Percentiles rank a stretch among this genome's conserved stretches.
Evolutionary conservation across 2,888 invertebrate genomes (phyloP).

Genomic region (Ceriagrion tenellum): DNA sequence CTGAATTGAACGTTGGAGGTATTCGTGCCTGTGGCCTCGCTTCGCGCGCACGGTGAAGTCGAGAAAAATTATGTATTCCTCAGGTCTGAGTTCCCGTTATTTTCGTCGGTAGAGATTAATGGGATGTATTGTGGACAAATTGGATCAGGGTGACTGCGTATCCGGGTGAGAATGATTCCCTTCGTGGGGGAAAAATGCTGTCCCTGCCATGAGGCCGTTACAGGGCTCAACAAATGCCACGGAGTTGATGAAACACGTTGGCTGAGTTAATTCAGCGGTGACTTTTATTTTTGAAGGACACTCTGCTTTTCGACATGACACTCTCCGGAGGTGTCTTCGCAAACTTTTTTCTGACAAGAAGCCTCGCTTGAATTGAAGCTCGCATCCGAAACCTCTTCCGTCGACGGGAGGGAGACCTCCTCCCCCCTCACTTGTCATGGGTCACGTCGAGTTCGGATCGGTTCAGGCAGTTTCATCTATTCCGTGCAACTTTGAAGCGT

Average conservation of each 20-base stretch:
- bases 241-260: background rate
- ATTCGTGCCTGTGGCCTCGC: no score
- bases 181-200: background rate
- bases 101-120: no score
- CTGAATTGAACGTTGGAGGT: no score
- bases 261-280: background rate
- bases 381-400: background rate
- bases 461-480: background rate
- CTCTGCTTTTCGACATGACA: background rate
- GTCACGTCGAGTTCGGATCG: background rate
- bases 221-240: background rate
- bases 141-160: background rate
- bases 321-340: background rate
- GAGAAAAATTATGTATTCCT: no score
- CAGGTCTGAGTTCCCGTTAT: no score
- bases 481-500: constrained; percentile 18
- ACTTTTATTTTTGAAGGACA: background rate
- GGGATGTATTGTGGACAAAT: background rate
- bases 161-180: background rate
- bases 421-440: background rate
- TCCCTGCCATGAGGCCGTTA: background rate
- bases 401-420: background rate
- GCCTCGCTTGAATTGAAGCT: background rate
- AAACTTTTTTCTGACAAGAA: background rate
- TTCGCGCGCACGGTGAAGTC: no score